These are phyloP conservation scores for Noctilio leporinus DNA, from an alignment of 2,113 vertebrate species.

Conservation along the genomic window DNA sequence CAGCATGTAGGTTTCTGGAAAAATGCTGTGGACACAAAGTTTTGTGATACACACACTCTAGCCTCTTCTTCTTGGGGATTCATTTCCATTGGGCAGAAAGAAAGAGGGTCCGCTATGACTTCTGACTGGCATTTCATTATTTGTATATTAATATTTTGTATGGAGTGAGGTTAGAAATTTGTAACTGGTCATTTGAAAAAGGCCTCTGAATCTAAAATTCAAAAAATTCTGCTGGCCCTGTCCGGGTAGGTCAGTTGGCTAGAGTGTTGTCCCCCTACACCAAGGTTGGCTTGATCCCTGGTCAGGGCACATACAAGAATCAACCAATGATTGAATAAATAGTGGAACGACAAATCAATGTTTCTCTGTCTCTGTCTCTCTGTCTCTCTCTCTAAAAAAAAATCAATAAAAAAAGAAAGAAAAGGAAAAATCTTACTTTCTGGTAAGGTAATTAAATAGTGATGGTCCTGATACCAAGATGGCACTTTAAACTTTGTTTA, in stretches of 20 bases:
- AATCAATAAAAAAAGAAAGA: too few species aligned
- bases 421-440: background rate
- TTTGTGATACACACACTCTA: rapidly evolving
- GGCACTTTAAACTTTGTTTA: background rate
- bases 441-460: background rate
- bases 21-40: background rate
- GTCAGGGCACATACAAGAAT: too few species aligned
- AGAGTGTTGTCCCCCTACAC: too few species aligned
- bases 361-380: too few species aligned
- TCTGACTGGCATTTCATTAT: background rate
- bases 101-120: background rate
- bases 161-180: background rate
- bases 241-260: too few species aligned
- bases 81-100: background rate
- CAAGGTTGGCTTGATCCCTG: too few species aligned
- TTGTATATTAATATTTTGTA: background rate
- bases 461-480: background rate
- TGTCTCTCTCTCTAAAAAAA: too few species aligned
- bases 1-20: background rate
- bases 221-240: background rate
- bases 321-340: too few species aligned
- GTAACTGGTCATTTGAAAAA: background rate
- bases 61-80: background rate
- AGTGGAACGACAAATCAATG: too few species aligned
- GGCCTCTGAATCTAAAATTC: background rate